Base-by-base conservation (phyloP, 2,113 vertebrate genomes). In the Phyllostomus hastatus region DNA sequence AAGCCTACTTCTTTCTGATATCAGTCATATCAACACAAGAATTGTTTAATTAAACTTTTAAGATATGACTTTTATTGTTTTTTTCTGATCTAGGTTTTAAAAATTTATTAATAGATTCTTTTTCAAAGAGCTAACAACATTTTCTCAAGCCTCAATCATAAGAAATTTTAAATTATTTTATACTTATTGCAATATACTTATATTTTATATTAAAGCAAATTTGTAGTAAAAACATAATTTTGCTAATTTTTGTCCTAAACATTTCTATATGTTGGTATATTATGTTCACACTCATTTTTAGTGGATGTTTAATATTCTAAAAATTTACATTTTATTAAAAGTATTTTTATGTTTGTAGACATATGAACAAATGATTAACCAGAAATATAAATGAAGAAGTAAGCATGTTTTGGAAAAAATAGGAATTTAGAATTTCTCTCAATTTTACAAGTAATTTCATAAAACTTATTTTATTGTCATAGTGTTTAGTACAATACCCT, bases 221-320 rank as follows among this genome's bases (percentile, higher is more conserved):
- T 67, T 91, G 33, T 46, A 76, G 15, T 41, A 85, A 24, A 72
- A 91, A 69, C 33, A 31, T 17, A 97, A 15, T 46, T 92, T 90
- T 73, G 54, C 10, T 64, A 73, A 92, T 85, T 92, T 96, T 95
- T 94, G 9, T 90, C 2, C 7, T 64, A 76, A 88, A 48, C 3
- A 46, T 93, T 78, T 85, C 38, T 87, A 24, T 91, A 4, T 64
- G 10, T 79, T 76, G 15, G 26, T 16, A 26, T 59, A 41, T 89
- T 86, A 85, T 87, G n/a, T 86, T 95, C n/a, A 83, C 46, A 95
- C 35, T 10, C 4, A 38, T 94, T 90, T 93, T 3, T 90, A 94
- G 43, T 90, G 50, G 8, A 3, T 88, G 14, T 75, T 96, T 75
- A 94, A 75, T 82, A 96, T 86, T 83, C 82, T 1, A 46, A 83